Conservation (phyloP, 2,888 invertebrate genomes). For the Ennomos erosarius region DNA sequence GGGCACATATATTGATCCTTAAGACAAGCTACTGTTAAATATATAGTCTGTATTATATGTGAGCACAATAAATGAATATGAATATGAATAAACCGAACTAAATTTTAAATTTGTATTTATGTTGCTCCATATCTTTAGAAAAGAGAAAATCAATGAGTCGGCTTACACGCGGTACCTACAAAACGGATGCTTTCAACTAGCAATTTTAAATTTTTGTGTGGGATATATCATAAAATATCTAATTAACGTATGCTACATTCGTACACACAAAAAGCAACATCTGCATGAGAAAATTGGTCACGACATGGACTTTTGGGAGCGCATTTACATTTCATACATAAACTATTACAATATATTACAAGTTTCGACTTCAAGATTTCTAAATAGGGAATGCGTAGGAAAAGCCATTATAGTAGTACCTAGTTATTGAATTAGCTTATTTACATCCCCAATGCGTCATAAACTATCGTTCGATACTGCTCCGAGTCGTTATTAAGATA, state of each 20-base stretch:
- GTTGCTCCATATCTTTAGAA: too few relatives aligned
- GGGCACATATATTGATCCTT: too few relatives aligned
- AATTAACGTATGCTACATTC: background rate
- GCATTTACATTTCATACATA: conserved; percentile 22
- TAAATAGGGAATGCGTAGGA: conserved; percentile 23
- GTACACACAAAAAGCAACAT: conserved; percentile 17
- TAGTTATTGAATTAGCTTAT: conserved; percentile 25
- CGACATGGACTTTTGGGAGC: conserved; percentile 17
- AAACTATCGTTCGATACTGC: conserved; percentile 17
- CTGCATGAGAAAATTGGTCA: conserved; percentile 4
- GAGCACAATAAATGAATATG: too few relatives aligned
- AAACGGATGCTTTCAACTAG: too few relatives aligned
- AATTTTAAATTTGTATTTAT: too few relatives aligned
- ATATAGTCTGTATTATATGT: too few relatives aligned
- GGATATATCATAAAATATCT: too few relatives aligned
- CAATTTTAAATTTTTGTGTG: too few relatives aligned
- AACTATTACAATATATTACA: conserved; percentile 26
- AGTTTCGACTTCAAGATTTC: conserved; percentile 28
- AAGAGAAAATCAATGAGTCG: too few relatives aligned
- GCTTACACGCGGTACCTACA: too few relatives aligned
- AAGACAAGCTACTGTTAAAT: too few relatives aligned
- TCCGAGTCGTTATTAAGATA: conserved; percentile 17
- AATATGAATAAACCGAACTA: too few relatives aligned
- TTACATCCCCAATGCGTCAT: conserved; percentile 20
- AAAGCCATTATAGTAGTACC: conserved; percentile 21